phyloP scores from a whole-genome alignment of 2,113 vertebrate genomes.

The Psilopsiagon aurifrons region DNA sequence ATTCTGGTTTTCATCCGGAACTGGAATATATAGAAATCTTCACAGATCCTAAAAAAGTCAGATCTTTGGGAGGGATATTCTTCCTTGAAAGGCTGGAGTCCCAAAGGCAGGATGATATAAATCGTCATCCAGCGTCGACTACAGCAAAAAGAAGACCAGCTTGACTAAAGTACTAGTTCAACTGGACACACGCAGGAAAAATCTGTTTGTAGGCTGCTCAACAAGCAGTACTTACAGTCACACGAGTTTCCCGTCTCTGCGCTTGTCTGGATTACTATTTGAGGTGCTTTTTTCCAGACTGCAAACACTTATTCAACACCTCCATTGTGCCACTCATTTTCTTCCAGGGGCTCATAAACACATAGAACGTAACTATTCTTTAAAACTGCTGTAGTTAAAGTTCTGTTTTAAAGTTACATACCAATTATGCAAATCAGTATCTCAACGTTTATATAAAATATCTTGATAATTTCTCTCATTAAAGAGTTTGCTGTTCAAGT shows the following conservation, averaged over 20 bases:
- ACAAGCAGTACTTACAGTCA: conserved; percentile 49
- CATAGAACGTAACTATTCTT: background rate
- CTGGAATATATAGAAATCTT: background rate
- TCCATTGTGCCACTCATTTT: background rate
- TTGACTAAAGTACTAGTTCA: conserved; percentile 34
- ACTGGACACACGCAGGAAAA: conserved; percentile 10
- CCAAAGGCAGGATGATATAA: background rate
- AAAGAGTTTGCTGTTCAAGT: background rate
- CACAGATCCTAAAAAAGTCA: background rate
- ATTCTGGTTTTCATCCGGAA: background rate
- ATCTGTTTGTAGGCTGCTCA: conserved; percentile 37
- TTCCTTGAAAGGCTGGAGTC: background rate
- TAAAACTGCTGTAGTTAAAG: background rate
- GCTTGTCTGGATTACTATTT: conserved; percentile 14
- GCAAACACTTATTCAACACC: background rate
- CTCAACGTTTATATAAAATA: background rate
- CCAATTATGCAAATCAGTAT: background rate
- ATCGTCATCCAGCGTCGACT: conserved; percentile 26
- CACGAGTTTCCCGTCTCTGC: conserved; percentile 38
- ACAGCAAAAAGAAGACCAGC: conserved; percentile 32
- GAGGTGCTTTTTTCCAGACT: conserved; percentile 46
- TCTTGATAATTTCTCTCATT: background rate
- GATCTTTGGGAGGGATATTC: background rate
- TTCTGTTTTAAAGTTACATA: background rate
- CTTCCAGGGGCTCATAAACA: background rate